Base-by-base conservation (phyloP, 1,140 invertebrate species). In the Aethina tumida region DNA sequence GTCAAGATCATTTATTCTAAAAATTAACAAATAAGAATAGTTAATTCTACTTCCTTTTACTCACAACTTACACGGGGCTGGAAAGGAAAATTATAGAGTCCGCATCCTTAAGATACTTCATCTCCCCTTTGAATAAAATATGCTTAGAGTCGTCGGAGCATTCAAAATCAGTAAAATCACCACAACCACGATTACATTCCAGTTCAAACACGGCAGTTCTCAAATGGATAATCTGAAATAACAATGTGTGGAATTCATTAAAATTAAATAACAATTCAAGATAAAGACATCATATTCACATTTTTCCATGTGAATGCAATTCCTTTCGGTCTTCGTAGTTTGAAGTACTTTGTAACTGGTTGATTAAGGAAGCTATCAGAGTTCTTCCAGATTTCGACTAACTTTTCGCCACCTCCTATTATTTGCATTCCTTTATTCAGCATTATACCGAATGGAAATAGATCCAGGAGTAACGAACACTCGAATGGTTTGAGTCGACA, bases 11-110 rank as follows among this genome's bases (percentile, higher is more conserved):
- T 84, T 84, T 19, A 91, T 79, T 33, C 84, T 89, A 60, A 10
- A 58, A 55, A 47, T 48, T 18, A 33, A 15, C 35, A 22, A n/a
- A 22, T 6, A 22, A 22, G 6, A 22, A n/a, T 22, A 22, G 6
- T 25, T 35, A 13, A 9, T 6, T 8, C n/a, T n/a, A n/a, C n/a
- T n/a, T n/a, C n/a, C n/a, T 22, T 7, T 22, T 7, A 22, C n/a
- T 6, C n/a, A 28, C n/a, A 27, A 71, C 79, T 74, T 63, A 89
- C 78, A 90, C 60, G 7, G 86, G 86, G 53, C 81, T 84, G 52
- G 85, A 89, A 0, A 91, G 65, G 54, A 87, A 92, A 28, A 85
- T 76, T 4, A 89, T 71, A 0, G 75, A 71, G 32, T 83, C 75
- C 13, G 84, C 75, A 41, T 87, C 82, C 25, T 79, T 71, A 1